A percentile compares a stretch with the other conserved stretches of the same genome.
phyloP scores from a whole-genome alignment of 1,140 invertebrate genomes.

The Bombus picipes region DNA sequence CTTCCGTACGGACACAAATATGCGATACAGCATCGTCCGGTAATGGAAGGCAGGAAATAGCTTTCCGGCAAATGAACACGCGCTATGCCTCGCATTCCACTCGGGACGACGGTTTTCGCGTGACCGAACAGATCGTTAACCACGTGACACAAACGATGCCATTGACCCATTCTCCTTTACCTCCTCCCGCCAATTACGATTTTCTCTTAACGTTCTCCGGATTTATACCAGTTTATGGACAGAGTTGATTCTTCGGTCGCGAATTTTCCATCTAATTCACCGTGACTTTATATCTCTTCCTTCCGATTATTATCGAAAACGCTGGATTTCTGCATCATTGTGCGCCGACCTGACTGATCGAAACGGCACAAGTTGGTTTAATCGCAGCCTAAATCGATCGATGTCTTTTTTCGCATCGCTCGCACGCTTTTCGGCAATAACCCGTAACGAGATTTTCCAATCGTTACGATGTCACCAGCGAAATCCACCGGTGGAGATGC shows the following conservation, averaged over 20 bases:
- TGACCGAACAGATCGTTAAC: slow-evolving; percentile 68
- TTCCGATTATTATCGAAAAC: background rate
- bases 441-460: slow-evolving; percentile 6
- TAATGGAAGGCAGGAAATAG: slow-evolving; percentile 70
- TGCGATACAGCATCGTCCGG: slow-evolving; percentile 35
- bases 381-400: background rate
- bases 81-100: slow-evolving; percentile 64
- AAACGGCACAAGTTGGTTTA: background rate
- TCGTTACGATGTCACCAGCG: slow-evolving; percentile 34
- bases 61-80: slow-evolving; percentile 73
- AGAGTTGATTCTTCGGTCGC: background rate
- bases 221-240: background rate
- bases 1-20: slow-evolving; percentile 24
- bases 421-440: background rate
- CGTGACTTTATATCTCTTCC: no score
- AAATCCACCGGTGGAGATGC: slow-evolving; percentile 18
- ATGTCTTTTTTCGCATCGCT: background rate
- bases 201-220: background rate
- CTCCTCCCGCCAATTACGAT: background rate
- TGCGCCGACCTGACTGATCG: no score
- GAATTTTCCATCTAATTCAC: background rate
- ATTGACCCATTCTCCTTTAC: slow-evolving; percentile 23
- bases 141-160: slow-evolving; percentile 58
- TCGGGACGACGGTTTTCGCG: slow-evolving; percentile 46
- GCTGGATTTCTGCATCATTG: background rate